These are phyloP conservation scores for Paramuricea clavata DNA, from an alignment of 92 coral and sea anemone genomes.

Conservation along the genomic window DNA sequence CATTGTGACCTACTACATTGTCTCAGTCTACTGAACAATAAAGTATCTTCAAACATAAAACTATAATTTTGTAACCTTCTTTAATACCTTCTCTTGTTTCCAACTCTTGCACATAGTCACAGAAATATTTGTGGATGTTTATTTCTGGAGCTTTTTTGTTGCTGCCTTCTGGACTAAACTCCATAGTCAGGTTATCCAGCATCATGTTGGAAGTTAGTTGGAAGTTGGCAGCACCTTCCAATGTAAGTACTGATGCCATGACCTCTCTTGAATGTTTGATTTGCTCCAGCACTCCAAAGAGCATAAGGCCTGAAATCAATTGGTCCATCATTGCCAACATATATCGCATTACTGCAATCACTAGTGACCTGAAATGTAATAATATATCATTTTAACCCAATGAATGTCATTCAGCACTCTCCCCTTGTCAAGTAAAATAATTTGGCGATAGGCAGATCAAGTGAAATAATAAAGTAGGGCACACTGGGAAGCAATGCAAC, in stretches of 20 bases:
- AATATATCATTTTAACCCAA: too few species aligned
- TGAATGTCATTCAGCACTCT: neutral
- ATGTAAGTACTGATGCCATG: constrained; percentile 69
- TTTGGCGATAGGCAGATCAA: too few species aligned
- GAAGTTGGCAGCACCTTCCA: constrained; percentile 70
- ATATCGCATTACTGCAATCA: constrained; percentile 40
- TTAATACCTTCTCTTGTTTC: constrained; percentile 35
- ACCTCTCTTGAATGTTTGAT: constrained; percentile 55
- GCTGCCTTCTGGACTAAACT: constrained; percentile 73
- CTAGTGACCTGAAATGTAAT: constrained; percentile 55
- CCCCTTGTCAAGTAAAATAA: too few species aligned
- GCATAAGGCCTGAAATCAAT: constrained; percentile 43
- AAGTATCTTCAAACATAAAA: neutral
- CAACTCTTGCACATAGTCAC: constrained; percentile 23
- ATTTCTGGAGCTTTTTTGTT: constrained; percentile 62
- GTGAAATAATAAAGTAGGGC: too few species aligned
- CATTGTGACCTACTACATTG: too few species aligned
- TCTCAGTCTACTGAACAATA: too few species aligned
- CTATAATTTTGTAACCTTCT: neutral
- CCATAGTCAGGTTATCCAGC: constrained; percentile 67
- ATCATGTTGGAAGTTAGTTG: constrained; percentile 64
- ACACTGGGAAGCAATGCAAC: too few species aligned
- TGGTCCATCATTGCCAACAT: constrained; percentile 60
- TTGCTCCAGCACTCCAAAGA: constrained; percentile 35
- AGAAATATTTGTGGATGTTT: constrained; percentile 42